Evolutionary conservation across 2,113 vertebrate species (phyloP).

Genomic region (Oceanodroma tethys): DNA sequence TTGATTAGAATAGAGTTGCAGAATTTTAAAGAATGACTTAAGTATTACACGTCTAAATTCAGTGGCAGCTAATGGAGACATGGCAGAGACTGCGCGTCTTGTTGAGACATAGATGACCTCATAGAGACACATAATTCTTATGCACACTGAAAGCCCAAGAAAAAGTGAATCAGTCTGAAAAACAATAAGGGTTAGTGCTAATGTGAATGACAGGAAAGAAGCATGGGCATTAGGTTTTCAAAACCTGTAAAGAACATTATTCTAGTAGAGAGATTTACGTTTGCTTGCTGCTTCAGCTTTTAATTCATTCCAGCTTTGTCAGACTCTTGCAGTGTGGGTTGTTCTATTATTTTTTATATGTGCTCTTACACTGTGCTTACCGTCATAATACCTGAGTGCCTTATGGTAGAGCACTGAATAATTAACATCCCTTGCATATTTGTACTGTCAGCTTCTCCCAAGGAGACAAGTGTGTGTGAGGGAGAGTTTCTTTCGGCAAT

Average conservation of each 20-base stretch:
- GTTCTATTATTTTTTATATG: not conserved
- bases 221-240: not conserved
- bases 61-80: not conserved
- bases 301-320: conserved; percentile 12
- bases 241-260: not conserved
- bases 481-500: not conserved
- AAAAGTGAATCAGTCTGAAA: not conserved
- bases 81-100: not conserved
- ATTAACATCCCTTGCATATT: conserved; percentile 24
- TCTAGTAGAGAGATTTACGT: not conserved
- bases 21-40: not conserved
- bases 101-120: not conserved
- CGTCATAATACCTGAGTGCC: not conserved
- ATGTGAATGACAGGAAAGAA: not conserved
- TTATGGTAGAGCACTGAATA: not conserved
- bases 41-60: not conserved
- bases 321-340: not conserved
- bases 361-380: not conserved
- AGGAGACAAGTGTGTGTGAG: not conserved
- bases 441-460: conserved; percentile 9
- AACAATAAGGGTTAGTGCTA: not conserved
- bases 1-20: not conserved
- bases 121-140: not conserved
- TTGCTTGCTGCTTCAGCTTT: not conserved
- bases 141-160: not conserved